Percentiles rank a stretch among this genome's conserved stretches.
phyloP scores from a whole-genome alignment of 2,888 invertebrate genomes.

The Lepeophtheirus nordmannii region DNA sequence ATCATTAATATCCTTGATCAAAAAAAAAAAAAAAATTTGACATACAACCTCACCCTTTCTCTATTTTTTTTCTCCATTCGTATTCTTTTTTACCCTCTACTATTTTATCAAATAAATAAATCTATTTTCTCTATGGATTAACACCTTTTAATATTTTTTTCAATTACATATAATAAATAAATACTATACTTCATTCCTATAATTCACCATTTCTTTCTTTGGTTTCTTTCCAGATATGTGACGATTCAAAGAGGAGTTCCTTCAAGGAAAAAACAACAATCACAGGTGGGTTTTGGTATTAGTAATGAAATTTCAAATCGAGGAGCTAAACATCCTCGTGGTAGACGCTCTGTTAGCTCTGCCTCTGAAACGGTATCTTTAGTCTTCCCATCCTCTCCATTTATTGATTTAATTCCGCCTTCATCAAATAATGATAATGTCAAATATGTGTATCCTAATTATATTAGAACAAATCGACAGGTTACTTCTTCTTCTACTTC shows the following conservation, averaged over 20 bases:
- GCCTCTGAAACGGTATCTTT: conserved; percentile 7
- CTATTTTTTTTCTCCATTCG: too few species aligned
- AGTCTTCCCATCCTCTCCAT: conserved; percentile 9
- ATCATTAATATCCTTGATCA: too few species aligned
- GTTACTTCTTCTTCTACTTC: not conserved
- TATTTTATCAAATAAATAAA: too few species aligned
- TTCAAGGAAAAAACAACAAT: not conserved
- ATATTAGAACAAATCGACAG: conserved; percentile 6
- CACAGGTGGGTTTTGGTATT: conserved; percentile 3
- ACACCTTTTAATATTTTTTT: too few species aligned
- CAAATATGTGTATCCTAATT: not conserved
- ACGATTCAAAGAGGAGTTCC: conserved; percentile 1
- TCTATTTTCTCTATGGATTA: too few species aligned
- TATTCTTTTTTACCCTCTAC: too few species aligned
- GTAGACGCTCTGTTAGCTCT: not conserved
- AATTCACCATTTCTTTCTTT: too few species aligned
- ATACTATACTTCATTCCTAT: too few species aligned
- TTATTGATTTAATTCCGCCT: conserved; percentile 1
- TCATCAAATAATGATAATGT: not conserved
- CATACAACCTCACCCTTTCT: too few species aligned
- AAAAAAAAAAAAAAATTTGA: too few species aligned
- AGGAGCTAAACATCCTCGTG: not conserved
- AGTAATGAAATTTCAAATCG: conserved; percentile 1
- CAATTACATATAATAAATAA: too few species aligned
- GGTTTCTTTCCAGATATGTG: not conserved